A percentile compares a stretch with the other conserved stretches of the same genome.
phyloP scores from a whole-genome alignment of 2,888 invertebrate genomes.

The Pristionchus japonicus region DNA sequence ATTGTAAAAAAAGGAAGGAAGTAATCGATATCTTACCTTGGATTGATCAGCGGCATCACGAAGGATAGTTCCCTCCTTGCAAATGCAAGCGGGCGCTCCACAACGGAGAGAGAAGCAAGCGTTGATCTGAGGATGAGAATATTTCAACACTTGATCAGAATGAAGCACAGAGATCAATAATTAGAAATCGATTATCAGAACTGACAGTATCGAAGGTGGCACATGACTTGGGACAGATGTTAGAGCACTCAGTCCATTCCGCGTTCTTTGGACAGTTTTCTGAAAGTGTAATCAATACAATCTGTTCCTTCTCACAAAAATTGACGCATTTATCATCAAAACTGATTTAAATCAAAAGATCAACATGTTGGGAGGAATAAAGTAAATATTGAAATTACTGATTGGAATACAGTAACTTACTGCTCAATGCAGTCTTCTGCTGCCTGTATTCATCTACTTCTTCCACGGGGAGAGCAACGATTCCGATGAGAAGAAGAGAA shows the following conservation, averaged over 20 bases:
- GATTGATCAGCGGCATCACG: conserved; percentile 49
- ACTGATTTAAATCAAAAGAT: not conserved
- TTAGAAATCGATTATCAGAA: not conserved
- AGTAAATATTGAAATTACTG: too few relatives aligned
- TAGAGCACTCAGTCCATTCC: conserved; percentile 56
- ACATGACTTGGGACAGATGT: conserved; percentile 60
- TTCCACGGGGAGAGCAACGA: not conserved
- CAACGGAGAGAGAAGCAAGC: conserved; percentile 64
- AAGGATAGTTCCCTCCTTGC: conserved; percentile 59
- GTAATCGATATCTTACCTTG: not conserved
- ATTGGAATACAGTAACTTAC: too few relatives aligned
- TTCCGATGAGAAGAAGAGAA: not conserved
- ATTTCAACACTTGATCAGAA: not conserved
- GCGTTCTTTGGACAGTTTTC: conserved; percentile 53
- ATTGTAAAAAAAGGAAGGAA: not conserved
- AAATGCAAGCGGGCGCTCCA: conserved; percentile 57
- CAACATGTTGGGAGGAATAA: too few relatives aligned
- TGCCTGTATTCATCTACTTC: conserved; percentile 32
- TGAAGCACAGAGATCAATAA: not conserved
- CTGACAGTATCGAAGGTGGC: conserved; percentile 48
- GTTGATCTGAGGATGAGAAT: conserved; percentile 50
- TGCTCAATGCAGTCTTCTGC: conserved; percentile 16
- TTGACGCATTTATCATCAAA: too few relatives aligned
- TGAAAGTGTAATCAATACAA: conserved; percentile 63
- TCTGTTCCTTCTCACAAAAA: too few relatives aligned